Percentiles rank a stretch among this genome's conserved stretches.
phyloP scores from a whole-genome alignment of 2,113 vertebrate genomes.

The Passerina amoena region DNA sequence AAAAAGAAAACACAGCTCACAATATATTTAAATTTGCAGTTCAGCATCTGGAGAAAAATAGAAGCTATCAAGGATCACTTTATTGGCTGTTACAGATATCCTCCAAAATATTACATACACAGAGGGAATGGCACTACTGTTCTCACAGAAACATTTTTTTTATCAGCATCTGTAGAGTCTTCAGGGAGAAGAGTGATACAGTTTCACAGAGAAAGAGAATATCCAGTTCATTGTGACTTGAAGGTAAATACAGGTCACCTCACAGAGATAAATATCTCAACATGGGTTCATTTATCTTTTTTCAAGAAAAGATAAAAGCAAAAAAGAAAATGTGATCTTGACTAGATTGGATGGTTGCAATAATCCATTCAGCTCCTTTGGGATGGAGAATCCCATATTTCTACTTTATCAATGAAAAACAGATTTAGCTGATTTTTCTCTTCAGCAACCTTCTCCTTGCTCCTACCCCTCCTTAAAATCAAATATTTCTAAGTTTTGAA shows the following conservation, averaged over 20 bases:
- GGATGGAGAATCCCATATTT: not conserved
- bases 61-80: not conserved
- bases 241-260: constrained; percentile 34
- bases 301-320: not conserved
- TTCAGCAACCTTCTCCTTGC: not conserved
- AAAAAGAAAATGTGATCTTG: constrained; percentile 15
- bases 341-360: not conserved
- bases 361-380: constrained; percentile 22
- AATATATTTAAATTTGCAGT: not conserved
- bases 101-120: not conserved
- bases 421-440: not conserved
- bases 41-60: not conserved
- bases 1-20: not conserved
- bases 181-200: not conserved
- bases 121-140: not conserved
- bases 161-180: not conserved
- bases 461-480: not conserved
- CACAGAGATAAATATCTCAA: constrained; percentile 19
- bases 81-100: not conserved
- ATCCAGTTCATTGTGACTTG: not conserved
- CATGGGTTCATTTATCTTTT: not conserved
- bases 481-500: not conserved
- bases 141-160: constrained; percentile 14
- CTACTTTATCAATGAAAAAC: not conserved
- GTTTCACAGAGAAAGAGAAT: not conserved